Conservation (phyloP, 1,140 invertebrate species). For the Ceratina australensis region DNA sequence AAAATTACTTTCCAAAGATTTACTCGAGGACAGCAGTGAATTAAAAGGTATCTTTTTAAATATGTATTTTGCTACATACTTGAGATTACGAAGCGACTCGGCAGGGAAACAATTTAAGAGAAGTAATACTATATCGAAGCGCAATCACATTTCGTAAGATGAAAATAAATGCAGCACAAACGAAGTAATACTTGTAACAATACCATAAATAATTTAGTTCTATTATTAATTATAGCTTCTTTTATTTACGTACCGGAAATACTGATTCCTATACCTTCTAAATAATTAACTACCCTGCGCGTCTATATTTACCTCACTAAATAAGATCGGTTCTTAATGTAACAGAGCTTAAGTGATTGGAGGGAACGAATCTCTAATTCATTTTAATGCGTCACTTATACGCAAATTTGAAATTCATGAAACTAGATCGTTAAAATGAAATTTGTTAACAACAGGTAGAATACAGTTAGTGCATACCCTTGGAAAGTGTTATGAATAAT, state of each 20-base stretch:
- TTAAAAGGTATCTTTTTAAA: background rate
- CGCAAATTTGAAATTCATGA: background rate
- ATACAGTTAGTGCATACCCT: slow-evolving; percentile 1
- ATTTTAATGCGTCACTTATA: background rate
- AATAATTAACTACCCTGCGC: background rate
- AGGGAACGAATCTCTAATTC: background rate
- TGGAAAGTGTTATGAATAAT: background rate
- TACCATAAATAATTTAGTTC: slow-evolving; percentile 33
- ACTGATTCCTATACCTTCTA: background rate
- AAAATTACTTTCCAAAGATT: background rate
- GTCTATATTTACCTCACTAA: background rate
- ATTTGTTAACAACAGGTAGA: background rate
- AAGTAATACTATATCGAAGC: background rate
- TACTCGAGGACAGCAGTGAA: too few relatives aligned
- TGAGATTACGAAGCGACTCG: background rate
- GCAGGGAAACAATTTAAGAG: background rate
- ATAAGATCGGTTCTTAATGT: background rate
- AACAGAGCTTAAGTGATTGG: background rate
- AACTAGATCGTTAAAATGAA: background rate
- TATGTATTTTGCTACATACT: background rate
- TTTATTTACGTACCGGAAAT: background rate
- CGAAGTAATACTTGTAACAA: slow-evolving; percentile 14
- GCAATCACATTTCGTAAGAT: background rate
- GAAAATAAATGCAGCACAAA: slow-evolving; percentile 6
- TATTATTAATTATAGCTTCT: background rate